phyloP scores from a whole-genome alignment of 2,113 vertebrate species.

The Gobius niger region DNA sequence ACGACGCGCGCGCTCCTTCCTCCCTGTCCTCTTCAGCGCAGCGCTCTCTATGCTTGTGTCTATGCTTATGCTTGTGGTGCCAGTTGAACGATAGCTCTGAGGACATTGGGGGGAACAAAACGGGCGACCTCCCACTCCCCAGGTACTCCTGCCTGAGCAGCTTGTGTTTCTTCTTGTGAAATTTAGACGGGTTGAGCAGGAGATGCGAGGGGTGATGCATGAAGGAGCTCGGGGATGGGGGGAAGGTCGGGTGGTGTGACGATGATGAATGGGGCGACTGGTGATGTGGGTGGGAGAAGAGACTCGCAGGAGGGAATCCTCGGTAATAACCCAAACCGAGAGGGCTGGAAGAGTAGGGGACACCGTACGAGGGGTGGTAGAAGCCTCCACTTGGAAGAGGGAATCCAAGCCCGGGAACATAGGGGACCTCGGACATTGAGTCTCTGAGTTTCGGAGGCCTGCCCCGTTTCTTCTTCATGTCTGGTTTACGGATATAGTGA shows the following conservation, averaged over 20 bases:
- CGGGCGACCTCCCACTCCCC: constrained; percentile 84
- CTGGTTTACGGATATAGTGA: constrained; percentile 92
- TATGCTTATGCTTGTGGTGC: constrained; percentile 98
- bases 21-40: constrained; percentile 69
- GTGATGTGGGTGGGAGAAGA: constrained; percentile 88
- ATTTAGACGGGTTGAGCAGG: constrained; percentile 94
- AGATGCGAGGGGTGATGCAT: constrained; percentile 87
- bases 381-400: constrained; percentile 86
- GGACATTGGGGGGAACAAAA: constrained; percentile 91
- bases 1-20: constrained; percentile 47
- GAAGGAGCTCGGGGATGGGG: constrained; percentile 83
- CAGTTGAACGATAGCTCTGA: constrained; percentile 97
- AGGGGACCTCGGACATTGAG: constrained; percentile 95
- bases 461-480: constrained; percentile 94
- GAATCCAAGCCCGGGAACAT: constrained; percentile 93
- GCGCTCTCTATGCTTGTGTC: constrained; percentile 92
- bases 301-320: constrained; percentile 89
- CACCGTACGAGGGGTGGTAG: constrained; percentile 93
- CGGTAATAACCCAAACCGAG: constrained; percentile 94
- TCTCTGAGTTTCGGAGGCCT: constrained; percentile 94
- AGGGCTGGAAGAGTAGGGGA: constrained; percentile 94
- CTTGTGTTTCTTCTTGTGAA: constrained; percentile 98
- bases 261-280: constrained; percentile 77
- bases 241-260: constrained; percentile 87
- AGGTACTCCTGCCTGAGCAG: constrained; percentile 93